A percentile compares a stretch with the other conserved stretches of the same genome.
Conservation (phyloP, 2,113 vertebrate species). For the Sebastes schlegelii region DNA sequence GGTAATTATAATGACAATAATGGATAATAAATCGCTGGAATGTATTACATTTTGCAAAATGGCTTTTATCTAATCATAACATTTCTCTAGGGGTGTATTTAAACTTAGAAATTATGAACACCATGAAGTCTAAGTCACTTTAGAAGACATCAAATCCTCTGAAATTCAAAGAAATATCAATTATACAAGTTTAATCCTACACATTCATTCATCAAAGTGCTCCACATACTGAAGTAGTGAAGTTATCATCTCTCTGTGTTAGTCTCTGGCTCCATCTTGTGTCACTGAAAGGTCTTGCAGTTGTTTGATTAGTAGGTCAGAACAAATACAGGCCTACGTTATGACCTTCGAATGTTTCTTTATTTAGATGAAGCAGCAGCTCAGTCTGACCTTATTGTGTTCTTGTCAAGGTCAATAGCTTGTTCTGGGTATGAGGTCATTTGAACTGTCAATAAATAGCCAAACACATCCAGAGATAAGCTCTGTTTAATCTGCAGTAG, state of each 20-base stretch:
- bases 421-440: background rate
- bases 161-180: background rate
- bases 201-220: background rate
- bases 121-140: background rate
- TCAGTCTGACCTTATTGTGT: background rate
- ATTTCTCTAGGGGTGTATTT: background rate
- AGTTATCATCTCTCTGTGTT: background rate
- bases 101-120: background rate
- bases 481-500: background rate
- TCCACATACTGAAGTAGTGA: background rate
- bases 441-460: slow-evolving; percentile 8
- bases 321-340: background rate
- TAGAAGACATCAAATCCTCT: background rate
- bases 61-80: background rate
- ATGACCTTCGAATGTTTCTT: slow-evolving; percentile 25
- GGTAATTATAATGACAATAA: background rate
- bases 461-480: background rate
- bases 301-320: background rate
- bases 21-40: background rate
- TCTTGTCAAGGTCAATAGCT: background rate
- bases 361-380: background rate
- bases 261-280: slow-evolving; percentile 61
- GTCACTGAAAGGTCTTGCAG: slow-evolving; percentile 8
- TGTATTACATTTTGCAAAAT: background rate
- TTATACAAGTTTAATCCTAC: background rate